Base-by-base conservation (phyloP, 2,888 invertebrate species). In the Arctia plantaginis region DNA sequence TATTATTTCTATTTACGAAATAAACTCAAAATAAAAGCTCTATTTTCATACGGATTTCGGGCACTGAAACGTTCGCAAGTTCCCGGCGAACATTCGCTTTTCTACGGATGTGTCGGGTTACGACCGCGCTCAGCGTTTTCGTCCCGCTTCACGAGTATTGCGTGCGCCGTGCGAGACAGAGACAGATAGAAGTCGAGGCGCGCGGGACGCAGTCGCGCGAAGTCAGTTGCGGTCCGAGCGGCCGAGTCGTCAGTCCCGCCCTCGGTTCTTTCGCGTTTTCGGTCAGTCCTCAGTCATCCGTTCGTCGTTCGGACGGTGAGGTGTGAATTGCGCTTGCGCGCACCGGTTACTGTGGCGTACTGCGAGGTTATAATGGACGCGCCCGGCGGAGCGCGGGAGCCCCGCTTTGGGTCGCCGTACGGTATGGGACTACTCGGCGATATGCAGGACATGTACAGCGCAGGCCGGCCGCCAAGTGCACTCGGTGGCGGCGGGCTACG, bases 401-500 rank as follows among this genome's bases (percentile, higher is more conserved):
- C 98, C 97, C 98, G 98, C 96, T 98, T 98, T 96, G 98, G 97
- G 96, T 97, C 98, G 96, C 97, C 98, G 93, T 98, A 98, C 96
- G 97, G 97, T 96, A 98, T 98, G 97, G 98, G 98, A 90, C 96
- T 98, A 92, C 96, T 98, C 89, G 97, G 97, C 89, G 98, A 98
- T 90, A 97, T 97, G 91, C 97, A 97, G 83, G 98, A 98, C 90
- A 97, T 98, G 93, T 98, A 98, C 94, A 97, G 97, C 80, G 90
- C 95, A 77, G 96, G 96, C 76, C 95, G 97, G 85, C 97, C 97
- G 80, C 97, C 97, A 76, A 97, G 97, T 88, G 96, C 97, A 81
- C 92, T 94, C 65, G 93, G 95, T 84, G 92, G 92, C 78, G 91
- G 93, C 86, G 84, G 85, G 78, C 87, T 95, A 84, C 89, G 94